Percentiles rank a stretch among this genome's conserved stretches.
These are phyloP conservation scores for Pempheris klunzingeri DNA, from an alignment of 2,797 vertebrate species.

Conservation along the genomic window DNA sequence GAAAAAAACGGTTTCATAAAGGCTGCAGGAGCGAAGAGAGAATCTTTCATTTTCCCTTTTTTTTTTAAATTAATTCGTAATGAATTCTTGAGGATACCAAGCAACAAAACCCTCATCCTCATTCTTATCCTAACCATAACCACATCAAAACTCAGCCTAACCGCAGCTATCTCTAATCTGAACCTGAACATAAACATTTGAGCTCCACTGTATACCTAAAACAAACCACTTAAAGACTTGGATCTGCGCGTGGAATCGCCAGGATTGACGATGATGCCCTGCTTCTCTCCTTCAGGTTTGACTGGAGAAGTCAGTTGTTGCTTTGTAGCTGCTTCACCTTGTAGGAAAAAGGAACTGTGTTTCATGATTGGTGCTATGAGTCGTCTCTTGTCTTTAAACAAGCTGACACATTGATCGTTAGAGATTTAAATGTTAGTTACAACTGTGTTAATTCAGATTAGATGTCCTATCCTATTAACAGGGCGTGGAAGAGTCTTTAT, in stretches of 20 bases:
- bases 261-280: too few species aligned
- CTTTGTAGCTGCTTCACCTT: neutral
- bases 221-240: neutral
- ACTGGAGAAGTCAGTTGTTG: conserved; percentile 2
- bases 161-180: conserved; percentile 17
- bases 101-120: conserved; percentile 21
- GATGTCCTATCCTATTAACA: neutral
- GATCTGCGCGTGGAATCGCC: too few species aligned
- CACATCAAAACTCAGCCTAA: conserved; percentile 18
- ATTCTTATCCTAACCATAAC: conserved; percentile 26
- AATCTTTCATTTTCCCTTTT: conserved; percentile 4
- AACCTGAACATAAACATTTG: conserved; percentile 28
- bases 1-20: conserved; percentile 15
- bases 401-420: neutral
- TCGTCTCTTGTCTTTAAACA: conserved; percentile 14
- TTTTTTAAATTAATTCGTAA: conserved; percentile 23
- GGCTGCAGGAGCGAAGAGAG: conserved; percentile 12
- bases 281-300: conserved; percentile 7
- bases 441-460: conserved; percentile 27
- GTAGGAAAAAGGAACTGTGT: neutral
- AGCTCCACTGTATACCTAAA: conserved; percentile 9
- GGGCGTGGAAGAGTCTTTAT: conserved; percentile 14
- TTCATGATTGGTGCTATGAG: neutral
- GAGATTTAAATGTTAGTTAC: conserved; percentile 22
- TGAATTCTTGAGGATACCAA: conserved; percentile 7